phyloP scores from a whole-genome alignment of 2,113 vertebrate species.

The Anser cygnoides region DNA sequence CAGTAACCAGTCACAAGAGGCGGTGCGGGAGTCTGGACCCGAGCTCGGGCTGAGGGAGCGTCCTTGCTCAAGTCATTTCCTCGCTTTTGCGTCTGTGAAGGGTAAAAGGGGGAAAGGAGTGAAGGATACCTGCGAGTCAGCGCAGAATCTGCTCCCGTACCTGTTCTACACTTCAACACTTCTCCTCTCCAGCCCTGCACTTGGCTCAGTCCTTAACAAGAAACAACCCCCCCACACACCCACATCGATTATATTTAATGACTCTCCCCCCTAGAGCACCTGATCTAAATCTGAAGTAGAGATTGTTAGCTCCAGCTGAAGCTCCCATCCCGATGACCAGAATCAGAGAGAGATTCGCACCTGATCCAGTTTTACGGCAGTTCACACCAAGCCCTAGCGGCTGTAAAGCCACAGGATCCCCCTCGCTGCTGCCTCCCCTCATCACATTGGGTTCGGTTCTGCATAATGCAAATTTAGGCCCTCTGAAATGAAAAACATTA shows the following conservation, averaged over 20 bases:
- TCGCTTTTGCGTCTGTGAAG: not conserved
- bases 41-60: accelerated
- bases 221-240: not conserved
- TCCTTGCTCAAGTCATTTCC: not conserved
- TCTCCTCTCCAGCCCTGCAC: not conserved
- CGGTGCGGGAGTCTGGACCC: accelerated
- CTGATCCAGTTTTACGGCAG: not conserved
- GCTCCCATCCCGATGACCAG: not conserved
- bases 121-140: not conserved
- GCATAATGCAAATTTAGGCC: not conserved
- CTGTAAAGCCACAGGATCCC: not conserved
- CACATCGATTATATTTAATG: accelerated
- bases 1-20: too few species aligned
- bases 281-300: not conserved
- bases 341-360: not conserved
- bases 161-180: not conserved
- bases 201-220: not conserved
- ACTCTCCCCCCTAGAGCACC: not conserved
- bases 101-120: not conserved
- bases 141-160: not conserved
- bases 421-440: not conserved
- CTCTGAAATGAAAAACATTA: not conserved
- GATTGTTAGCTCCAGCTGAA: not conserved
- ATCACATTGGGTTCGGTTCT: not conserved
- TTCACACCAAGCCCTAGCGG: not conserved